These are phyloP conservation scores for Lithophane socia DNA, from an alignment of 2,888 invertebrate species.

Conservation along the genomic window DNA sequence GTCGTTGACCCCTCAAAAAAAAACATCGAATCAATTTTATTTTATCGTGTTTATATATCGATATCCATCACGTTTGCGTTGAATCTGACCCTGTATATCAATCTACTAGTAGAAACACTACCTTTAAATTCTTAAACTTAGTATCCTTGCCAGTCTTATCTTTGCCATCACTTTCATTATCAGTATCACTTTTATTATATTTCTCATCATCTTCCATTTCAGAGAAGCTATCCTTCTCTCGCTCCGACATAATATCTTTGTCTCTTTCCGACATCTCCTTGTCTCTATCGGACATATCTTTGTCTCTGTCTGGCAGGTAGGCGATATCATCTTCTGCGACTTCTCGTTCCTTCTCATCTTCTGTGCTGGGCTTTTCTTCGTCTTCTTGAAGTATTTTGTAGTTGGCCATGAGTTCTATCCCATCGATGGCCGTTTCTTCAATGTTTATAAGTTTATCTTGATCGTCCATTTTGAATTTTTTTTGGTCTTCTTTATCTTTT, in stretches of 20 bases:
- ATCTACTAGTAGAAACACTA: conserved; percentile 46
- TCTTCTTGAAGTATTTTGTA: conserved; percentile 83
- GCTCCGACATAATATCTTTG: conserved; percentile 72
- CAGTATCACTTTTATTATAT: conserved; percentile 86
- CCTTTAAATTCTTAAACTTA: conserved; percentile 87
- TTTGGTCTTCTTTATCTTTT: conserved; percentile 86
- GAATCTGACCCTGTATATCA: no score
- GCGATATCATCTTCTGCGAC: conserved; percentile 78
- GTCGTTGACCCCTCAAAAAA: no score
- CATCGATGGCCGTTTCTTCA: conserved; percentile 88
- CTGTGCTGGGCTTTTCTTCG: conserved; percentile 83
- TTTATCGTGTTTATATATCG: no score
- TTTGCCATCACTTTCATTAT: conserved; percentile 87
- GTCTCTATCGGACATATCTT: conserved; percentile 71
- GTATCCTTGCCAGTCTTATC: conserved; percentile 76
- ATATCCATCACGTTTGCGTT: no score
- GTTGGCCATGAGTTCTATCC: conserved; percentile 87
- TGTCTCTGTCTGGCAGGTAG: conserved; percentile 62
- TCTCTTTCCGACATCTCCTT: conserved; percentile 72
- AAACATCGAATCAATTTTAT: no score
- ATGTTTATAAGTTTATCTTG: conserved; percentile 82
- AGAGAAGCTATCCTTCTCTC: conserved; percentile 86
- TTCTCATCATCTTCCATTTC: conserved; percentile 89
- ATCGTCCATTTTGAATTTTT: conserved; percentile 84
- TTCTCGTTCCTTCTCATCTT: conserved; percentile 86